Conservation (phyloP, 1,140 invertebrate species). For the Trichogramma pretiosum region DNA sequence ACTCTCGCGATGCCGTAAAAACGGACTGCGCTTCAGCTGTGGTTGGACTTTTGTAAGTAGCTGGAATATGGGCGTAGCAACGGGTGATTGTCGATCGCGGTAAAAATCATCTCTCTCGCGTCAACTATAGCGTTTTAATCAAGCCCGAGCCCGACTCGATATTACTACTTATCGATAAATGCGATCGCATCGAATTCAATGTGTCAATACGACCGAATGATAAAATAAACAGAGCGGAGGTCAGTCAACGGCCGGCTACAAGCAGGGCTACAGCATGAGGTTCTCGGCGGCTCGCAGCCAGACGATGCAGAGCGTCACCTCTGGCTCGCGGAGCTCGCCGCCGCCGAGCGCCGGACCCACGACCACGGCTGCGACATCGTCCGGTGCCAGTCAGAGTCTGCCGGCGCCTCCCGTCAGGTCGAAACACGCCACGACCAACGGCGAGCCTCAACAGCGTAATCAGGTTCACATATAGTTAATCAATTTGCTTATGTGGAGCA, state of each 20-base stretch:
- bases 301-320: slow-evolving; percentile 46
- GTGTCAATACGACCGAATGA: too few species aligned
- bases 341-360: slow-evolving; percentile 19
- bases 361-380: slow-evolving; percentile 26
- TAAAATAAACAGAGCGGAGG: slow-evolving; percentile 24
- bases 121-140: too few species aligned
- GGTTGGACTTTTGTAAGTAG: too few species aligned
- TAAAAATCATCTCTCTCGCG: too few species aligned
- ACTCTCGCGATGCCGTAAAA: too few species aligned
- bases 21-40: too few species aligned
- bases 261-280: slow-evolving; percentile 40
- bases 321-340: slow-evolving; percentile 41
- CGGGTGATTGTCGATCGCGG: too few species aligned
- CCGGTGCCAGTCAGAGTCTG: slow-evolving; percentile 11
- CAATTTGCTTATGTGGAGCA: too few species aligned
- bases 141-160: too few species aligned
- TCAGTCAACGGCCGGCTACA: slow-evolving; percentile 23
- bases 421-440: slow-evolving; percentile 36
- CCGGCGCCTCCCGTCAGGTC: slow-evolving; percentile 19
- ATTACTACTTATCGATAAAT: too few species aligned
- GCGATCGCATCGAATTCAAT: too few species aligned
- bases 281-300: slow-evolving; percentile 41
- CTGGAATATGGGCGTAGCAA: too few species aligned
- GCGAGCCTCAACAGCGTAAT: slow-evolving; percentile 27
- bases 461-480: slow-evolving; percentile 11